Evolutionary conservation across 2,113 vertebrate species (phyloP).

Genomic region (Cyanoramphus novaezelandiae): DNA sequence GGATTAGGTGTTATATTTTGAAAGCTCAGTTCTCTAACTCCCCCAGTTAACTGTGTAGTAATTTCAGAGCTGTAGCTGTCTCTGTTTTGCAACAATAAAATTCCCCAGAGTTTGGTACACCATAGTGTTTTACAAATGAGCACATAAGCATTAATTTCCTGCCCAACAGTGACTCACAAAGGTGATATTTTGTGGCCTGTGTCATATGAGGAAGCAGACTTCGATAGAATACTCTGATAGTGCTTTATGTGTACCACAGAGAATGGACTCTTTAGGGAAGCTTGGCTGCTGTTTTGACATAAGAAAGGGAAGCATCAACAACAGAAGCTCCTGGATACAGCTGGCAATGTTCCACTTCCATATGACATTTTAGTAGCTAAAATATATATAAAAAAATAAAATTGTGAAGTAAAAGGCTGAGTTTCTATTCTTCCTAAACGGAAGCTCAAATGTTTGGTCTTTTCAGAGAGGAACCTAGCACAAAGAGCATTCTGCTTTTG

Average conservation of each 20-base stretch:
- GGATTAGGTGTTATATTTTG: background rate
- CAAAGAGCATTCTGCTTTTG: background rate
- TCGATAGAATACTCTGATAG: rapidly evolving
- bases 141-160: background rate
- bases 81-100: background rate
- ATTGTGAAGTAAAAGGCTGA: background rate
- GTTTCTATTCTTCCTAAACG: background rate
- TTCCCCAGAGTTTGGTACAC: background rate
- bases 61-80: background rate
- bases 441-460: background rate
- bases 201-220: background rate
- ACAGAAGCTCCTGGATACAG: background rate
- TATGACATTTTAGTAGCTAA: background rate
- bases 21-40: background rate
- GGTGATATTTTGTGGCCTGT: background rate
- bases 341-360: background rate
- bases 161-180: background rate
- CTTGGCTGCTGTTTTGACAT: background rate
- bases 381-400: background rate
- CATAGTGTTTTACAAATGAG: background rate
- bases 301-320: background rate
- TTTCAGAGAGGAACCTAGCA: background rate
- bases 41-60: background rate
- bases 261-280: background rate
- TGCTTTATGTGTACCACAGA: background rate